Conservation (phyloP, 2,797 vertebrate species). For the Sebastes trivittatus region DNA sequence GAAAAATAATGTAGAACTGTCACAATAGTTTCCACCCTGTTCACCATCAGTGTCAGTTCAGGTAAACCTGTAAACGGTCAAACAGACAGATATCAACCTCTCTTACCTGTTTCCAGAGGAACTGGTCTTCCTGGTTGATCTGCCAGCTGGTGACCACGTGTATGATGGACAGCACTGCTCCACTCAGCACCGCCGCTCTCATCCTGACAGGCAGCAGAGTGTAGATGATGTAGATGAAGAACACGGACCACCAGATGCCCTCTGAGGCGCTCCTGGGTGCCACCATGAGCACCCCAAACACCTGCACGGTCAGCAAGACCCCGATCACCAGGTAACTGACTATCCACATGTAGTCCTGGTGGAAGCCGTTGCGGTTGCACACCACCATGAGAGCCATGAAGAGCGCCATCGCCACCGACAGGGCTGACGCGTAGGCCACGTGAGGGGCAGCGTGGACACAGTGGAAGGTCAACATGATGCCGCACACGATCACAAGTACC, state of each 20-base stretch:
- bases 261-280: conserved; percentile 88
- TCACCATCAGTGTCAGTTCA: background rate
- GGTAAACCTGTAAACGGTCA: background rate
- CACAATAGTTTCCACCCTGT: background rate
- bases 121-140: conserved; percentile 87
- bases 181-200: conserved; percentile 92
- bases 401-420: conserved; percentile 88
- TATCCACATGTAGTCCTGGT: conserved; percentile 98
- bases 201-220: conserved; percentile 95
- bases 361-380: conserved; percentile 95
- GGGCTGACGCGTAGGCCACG: conserved; percentile 83
- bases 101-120: conserved; percentile 94
- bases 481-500: conserved; percentile 91
- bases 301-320: conserved; percentile 88
- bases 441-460: conserved; percentile 84
- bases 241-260: conserved; percentile 96
- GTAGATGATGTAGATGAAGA: conserved; percentile 98
- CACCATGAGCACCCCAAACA: conserved; percentile 88
- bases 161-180: conserved; percentile 86
- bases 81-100: background rate
- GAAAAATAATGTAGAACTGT: background rate
- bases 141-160: conserved; percentile 92
- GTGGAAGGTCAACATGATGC: conserved; percentile 93
- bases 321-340: conserved; percentile 95
- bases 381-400: conserved; percentile 94